Percentiles rank a stretch among this genome's conserved stretches.
phyloP scores from a whole-genome alignment of 2,888 invertebrate genomes.

The Drosophila vallismaia region DNA sequence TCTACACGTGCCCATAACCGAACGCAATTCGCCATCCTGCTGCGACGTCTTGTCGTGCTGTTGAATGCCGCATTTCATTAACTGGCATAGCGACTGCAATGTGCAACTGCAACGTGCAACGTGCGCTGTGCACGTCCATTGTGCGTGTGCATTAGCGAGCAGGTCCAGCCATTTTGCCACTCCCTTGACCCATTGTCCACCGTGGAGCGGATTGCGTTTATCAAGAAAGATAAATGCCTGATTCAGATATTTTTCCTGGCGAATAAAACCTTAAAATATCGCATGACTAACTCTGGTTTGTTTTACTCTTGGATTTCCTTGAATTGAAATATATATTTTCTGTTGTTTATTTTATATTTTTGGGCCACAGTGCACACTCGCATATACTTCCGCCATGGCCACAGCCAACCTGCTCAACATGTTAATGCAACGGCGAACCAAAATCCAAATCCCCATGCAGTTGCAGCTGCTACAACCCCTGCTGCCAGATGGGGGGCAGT shows the following conservation, averaged over 20 bases:
- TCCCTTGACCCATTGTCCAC: constrained; percentile 19
- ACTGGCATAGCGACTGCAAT: constrained; percentile 42
- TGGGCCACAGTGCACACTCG: constrained; percentile 44
- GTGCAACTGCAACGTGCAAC: constrained; percentile 34
- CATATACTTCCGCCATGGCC: constrained; percentile 59
- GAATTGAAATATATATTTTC: too few relatives aligned
- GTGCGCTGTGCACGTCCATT: constrained; percentile 59
- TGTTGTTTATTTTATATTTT: background rate
- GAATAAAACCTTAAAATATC: too few relatives aligned
- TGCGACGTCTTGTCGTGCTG: constrained; percentile 52
- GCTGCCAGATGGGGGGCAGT: constrained; percentile 4
- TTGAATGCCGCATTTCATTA: constrained; percentile 66
- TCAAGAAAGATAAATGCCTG: background rate
- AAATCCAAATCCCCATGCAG: constrained; percentile 38
- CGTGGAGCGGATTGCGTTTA: constrained; percentile 13
- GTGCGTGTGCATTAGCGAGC: constrained; percentile 66
- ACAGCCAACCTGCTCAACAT: constrained; percentile 67
- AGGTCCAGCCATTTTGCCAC: constrained; percentile 6
- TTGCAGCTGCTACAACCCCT: constrained; percentile 39
- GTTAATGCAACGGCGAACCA: constrained; percentile 60
- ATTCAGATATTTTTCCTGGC: too few relatives aligned
- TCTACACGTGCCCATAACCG: constrained; percentile 67
- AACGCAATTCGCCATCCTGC: constrained; percentile 10
- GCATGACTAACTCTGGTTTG: too few relatives aligned
- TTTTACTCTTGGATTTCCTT: too few relatives aligned